Base-by-base conservation (phyloP, 2,888 invertebrate species). In the Tridacna crocea region DNA sequence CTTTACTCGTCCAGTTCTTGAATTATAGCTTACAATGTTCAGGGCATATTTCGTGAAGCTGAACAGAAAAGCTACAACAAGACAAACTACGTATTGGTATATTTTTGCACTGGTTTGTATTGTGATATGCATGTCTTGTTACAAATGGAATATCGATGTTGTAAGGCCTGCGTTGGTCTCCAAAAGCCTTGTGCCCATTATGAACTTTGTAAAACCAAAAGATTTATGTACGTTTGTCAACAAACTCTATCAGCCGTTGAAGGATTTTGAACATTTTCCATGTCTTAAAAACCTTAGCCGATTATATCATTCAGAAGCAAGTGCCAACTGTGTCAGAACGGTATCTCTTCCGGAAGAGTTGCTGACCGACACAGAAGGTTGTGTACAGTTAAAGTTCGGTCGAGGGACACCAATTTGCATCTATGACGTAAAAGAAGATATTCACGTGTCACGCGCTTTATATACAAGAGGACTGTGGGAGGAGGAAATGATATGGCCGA, bases 341-440 rank as follows among this genome's bases (percentile, higher is more conserved):
- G 27, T 66, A 19, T 36, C 36, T 17, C 46, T 36, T 6, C 66
- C 36, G 11, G 46, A 15, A 8, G 0, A n/a, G 26, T n/a, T 36
- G 8, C 19, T 46, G 6, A 12, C 36, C 17, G 66, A 46, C n/a
- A 4, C 66, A 10, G 46, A 26, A 36, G 46, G 46, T 46, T 66
- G 63, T 63, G 63, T 63, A 27, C 11, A 12, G 13, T 26, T 63
- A 27, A 63, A 63, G 13, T 63, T 63, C 27, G 63, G 63, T 19
- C 63, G 24, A 66, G 66, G 46, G 19, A 66, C 66, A 17, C 66
- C 66, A 19, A 66, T 66, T n/a, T 66, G 66, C 27, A 66, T 46
- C n/a, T 66, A 66, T 66, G 36, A 26, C 12, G 17, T 46, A 8
- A 15, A 46, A n/a, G 46, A 46, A 22, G 66, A 66, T 17, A n/a